phyloP scores from a whole-genome alignment of 2,113 vertebrate species.

The Perccottus glenii region DNA sequence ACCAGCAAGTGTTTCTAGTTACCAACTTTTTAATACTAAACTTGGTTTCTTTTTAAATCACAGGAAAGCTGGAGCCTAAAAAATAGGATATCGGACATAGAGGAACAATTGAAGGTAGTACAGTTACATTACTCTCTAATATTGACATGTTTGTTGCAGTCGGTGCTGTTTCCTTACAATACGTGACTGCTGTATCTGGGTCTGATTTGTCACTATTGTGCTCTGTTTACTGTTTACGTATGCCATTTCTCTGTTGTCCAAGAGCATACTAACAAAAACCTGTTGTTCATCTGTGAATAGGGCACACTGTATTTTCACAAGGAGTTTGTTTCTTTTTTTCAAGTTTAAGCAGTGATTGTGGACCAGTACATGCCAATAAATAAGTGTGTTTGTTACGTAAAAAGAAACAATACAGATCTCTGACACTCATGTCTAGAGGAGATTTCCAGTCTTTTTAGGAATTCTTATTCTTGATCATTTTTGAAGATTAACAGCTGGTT shows the following conservation, averaged over 20 bases:
- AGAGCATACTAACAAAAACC: slow-evolving; percentile 51
- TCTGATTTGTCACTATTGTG: slow-evolving; percentile 65
- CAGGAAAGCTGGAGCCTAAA: slow-evolving; percentile 68
- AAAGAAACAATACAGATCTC: too few relatives aligned
- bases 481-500: too few relatives aligned
- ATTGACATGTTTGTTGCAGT: slow-evolving; percentile 25
- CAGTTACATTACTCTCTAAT: background rate
- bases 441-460: too few relatives aligned
- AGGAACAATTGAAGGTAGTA: slow-evolving; percentile 75
- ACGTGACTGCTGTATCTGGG: slow-evolving; percentile 19
- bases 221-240: slow-evolving; percentile 42
- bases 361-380: too few relatives aligned
- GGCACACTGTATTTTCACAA: slow-evolving; percentile 4
- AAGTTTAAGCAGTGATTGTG: too few relatives aligned
- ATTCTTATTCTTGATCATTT: too few relatives aligned
- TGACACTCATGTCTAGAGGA: too few relatives aligned
- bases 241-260: slow-evolving; percentile 35
- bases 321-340: too few relatives aligned
- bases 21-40: background rate
- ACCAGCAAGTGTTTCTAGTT: background rate
- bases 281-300: slow-evolving; percentile 53
- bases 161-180: slow-evolving; percentile 20
- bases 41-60: slow-evolving; percentile 13
- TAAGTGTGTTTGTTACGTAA: too few relatives aligned
- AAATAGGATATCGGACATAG: slow-evolving; percentile 74